phyloP scores from a whole-genome alignment of 2,888 invertebrate genomes.

The Scelioninae gen. 1 region DNA sequence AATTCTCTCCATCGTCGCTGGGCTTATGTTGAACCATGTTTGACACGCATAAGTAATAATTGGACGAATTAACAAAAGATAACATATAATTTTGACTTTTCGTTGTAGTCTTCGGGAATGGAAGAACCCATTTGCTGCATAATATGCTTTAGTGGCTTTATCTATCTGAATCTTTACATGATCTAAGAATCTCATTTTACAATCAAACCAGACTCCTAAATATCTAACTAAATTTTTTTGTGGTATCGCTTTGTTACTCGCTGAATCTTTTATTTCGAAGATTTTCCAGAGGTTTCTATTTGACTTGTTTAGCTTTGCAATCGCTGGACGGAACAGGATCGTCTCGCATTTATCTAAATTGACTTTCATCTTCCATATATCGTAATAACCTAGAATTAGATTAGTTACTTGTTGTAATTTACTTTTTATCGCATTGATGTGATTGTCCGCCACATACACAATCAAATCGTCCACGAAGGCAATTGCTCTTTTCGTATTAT shows the following conservation, averaged over 20 bases:
- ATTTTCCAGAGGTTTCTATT: not conserved
- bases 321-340: not conserved
- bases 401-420: not conserved
- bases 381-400: constrained; percentile 7
- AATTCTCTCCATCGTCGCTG: constrained; percentile 51
- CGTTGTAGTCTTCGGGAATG: constrained; percentile 47
- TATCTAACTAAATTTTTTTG: constrained; percentile 54
- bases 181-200: constrained; percentile 35
- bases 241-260: not conserved
- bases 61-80: constrained; percentile 63
- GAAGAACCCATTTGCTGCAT: constrained; percentile 43
- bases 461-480: constrained; percentile 9
- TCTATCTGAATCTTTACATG: constrained; percentile 62
- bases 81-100: constrained; percentile 64
- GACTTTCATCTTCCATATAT: constrained; percentile 2
- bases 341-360: constrained; percentile 17
- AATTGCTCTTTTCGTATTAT: not conserved
- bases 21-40: constrained; percentile 50
- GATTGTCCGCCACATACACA: not conserved
- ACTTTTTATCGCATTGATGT: not conserved
- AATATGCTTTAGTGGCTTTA: constrained; percentile 68
- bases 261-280: not conserved
- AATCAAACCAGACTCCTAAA: constrained; percentile 55
- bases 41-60: constrained; percentile 50
- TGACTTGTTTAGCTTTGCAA: not conserved